These are phyloP conservation scores for Bacillus rossius DNA, from an alignment of 1,140 invertebrate species.

Conservation along the genomic window DNA sequence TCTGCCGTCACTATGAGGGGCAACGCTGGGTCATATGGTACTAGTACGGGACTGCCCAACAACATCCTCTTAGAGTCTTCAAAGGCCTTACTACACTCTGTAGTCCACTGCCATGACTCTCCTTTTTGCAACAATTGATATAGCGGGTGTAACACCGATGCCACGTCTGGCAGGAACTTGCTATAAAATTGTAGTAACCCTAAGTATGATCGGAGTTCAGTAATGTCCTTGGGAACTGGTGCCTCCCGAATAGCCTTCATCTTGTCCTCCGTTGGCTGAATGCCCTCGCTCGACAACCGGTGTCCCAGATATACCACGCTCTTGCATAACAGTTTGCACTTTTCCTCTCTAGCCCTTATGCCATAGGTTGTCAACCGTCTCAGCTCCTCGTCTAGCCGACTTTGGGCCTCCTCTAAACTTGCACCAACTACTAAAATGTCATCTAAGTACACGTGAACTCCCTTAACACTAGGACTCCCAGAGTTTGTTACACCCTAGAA, in stretches of 20 bases:
- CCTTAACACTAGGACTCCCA: too few species aligned
- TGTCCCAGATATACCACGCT: constrained; percentile 31
- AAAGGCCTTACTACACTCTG: not conserved
- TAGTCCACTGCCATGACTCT: constrained; percentile 28
- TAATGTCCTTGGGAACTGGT: constrained; percentile 23
- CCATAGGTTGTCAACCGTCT: too few species aligned
- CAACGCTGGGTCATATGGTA: not conserved
- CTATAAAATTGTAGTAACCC: constrained; percentile 25
- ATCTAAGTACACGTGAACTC: too few species aligned
- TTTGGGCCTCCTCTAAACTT: too few species aligned
- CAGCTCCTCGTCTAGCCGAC: too few species aligned
- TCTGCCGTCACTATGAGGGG: not conserved
- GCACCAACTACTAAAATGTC: too few species aligned
- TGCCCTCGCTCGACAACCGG: constrained; percentile 28
- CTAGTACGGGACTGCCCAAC: not conserved
- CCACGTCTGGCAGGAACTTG: constrained; percentile 29
- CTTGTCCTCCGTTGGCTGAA: constrained; percentile 14
- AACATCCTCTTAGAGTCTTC: not conserved
- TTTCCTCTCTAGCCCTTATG: too few species aligned
- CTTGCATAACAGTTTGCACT: too few species aligned
- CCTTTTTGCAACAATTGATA: constrained; percentile 26
- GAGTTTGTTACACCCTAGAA: too few species aligned
- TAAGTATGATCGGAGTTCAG: constrained; percentile 25
- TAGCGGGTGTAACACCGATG: constrained; percentile 25
- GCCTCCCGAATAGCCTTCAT: constrained; percentile 9